These are phyloP conservation scores for Lanius collurio DNA, from an alignment of 2,113 vertebrate genomes.

Conservation along the genomic window DNA sequence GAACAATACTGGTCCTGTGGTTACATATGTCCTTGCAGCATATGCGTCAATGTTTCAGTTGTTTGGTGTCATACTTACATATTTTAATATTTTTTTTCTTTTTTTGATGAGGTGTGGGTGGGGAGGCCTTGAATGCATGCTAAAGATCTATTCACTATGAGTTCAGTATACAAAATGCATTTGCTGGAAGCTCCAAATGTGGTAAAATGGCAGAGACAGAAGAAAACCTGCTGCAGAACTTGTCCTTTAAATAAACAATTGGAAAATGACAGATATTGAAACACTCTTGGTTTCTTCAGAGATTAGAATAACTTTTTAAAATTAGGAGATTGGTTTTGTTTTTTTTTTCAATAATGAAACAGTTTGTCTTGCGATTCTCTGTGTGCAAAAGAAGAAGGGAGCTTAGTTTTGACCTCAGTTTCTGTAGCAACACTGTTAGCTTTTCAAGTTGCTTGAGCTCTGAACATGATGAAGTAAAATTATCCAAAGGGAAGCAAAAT, in stretches of 20 bases:
- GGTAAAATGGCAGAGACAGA: background rate
- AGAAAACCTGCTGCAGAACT: background rate
- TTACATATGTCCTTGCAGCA: background rate
- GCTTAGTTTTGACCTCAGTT: background rate
- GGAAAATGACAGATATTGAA: background rate
- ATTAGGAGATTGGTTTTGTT: background rate
- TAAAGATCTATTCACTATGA: background rate
- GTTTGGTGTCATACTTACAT: background rate
- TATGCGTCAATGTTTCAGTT: background rate
- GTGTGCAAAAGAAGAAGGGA: background rate
- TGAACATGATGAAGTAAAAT: background rate
- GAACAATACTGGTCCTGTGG: background rate
- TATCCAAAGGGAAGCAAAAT: background rate
- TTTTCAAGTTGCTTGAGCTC: background rate
- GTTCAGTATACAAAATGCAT: background rate
- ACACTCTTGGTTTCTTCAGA: background rate
- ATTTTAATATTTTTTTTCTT: background rate
- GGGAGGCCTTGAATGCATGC: background rate
- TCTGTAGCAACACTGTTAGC: background rate
- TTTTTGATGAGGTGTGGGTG: background rate
- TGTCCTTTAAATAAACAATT: constrained; percentile 35
- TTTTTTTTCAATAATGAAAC: background rate
- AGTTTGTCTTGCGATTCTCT: background rate
- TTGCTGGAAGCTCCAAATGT: background rate
- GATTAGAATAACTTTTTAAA: background rate